Base-by-base conservation (phyloP, 2,797 vertebrate genomes). In the Muraenolepis orangiensis region DNA sequence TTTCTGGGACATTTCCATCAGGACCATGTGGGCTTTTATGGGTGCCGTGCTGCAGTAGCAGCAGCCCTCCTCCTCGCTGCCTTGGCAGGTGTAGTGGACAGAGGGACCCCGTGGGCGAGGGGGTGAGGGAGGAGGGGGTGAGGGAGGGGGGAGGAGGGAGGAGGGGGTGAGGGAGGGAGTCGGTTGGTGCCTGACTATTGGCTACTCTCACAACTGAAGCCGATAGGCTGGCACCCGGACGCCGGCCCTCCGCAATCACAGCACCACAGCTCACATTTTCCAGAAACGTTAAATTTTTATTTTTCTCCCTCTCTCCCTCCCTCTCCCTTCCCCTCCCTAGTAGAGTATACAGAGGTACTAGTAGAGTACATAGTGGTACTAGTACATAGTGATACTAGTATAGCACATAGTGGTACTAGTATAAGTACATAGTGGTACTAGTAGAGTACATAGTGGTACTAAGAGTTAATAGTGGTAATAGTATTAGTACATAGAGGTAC, bases 21-120 rank as follows among this genome's bases (percentile, higher is more conserved):
- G 83, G 83, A 89, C 81, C 91, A 91, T 86, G 85, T 91, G 90
- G 84, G 80, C 74, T 75, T 90, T 90, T 88, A 88, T 84, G 90
- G 83, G 85, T 74, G 78, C 29, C 38, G 76, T 70, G 80, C 78
- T 86, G 83, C 84, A n/a, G n/a, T n/a, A n/a, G n/a, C n/a, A n/a
- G n/a, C n/a, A n/a, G n/a, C n/a, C n/a, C n/a, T n/a, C n/a, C n/a
- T n/a, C n/a, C n/a, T n/a, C 72, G 79, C 83, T 77, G 80, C 84
- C 83, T 85, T 88, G 87, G 86, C 81, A 69, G 80, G 78, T 78
- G 73, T 23, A 74, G 81, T 81, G 87, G 86, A 86, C 87, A 70
- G 38, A 10, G 86, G 82, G 80, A 87, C 87, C 85, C n/a, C n/a
- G n/a, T n/a, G n/a, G n/a, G n/a, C 81, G 77, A 82, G 79, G 82